Conservation (phyloP, 1,140 invertebrate species). For the Ylistrum balloti region DNA sequence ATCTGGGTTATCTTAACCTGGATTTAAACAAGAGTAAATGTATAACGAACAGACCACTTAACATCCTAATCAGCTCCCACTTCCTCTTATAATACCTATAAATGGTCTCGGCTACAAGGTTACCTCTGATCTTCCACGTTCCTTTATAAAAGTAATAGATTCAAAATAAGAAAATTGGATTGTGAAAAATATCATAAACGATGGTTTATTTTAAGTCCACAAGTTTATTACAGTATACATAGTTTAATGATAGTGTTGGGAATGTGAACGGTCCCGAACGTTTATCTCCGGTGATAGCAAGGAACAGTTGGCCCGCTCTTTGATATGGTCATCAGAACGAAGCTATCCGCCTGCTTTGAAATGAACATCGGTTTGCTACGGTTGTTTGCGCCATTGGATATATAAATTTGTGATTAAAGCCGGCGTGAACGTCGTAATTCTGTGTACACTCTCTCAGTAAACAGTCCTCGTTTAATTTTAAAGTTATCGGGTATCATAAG, state of each 20-base stretch:
- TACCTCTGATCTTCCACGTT: neutral
- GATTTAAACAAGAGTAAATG: neutral
- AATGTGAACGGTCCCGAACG: neutral
- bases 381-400: neutral
- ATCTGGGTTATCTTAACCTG: slow-evolving; percentile 12
- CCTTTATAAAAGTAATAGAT: neutral
- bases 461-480: neutral
- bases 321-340: slow-evolving; percentile 21
- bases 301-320: slow-evolving; percentile 17
- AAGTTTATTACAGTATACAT: neutral
- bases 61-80: neutral
- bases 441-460: neutral
- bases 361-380: neutral
- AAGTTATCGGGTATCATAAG: neutral
- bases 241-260: neutral
- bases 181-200: neutral
- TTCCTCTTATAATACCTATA: neutral
- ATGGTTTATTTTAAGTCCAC: slow-evolving; percentile 16
- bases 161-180: slow-evolving; percentile 20
- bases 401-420: neutral
- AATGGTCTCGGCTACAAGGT: neutral
- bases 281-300: neutral
- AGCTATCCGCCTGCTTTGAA: slow-evolving; percentile 1
- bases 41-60: neutral
- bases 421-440: neutral